Evolutionary conservation across 1,140 invertebrate species (phyloP).

Genomic region (Brachionus angularis): DNA sequence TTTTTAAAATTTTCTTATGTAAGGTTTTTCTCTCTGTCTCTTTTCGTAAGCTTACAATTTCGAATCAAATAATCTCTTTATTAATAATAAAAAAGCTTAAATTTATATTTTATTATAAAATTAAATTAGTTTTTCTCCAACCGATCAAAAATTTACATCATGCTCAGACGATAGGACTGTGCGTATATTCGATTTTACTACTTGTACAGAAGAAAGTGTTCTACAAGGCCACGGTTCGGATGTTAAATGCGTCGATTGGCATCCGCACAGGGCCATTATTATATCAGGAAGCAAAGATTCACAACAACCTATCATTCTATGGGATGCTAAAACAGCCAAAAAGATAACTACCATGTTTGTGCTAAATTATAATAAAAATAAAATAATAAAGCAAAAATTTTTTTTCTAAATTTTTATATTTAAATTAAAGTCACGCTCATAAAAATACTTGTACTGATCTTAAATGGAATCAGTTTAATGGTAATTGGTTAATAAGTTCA

Average conservation of each 20-base stretch:
- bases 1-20: too few species aligned
- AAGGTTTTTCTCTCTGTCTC: neutral
- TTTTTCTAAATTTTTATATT: neutral
- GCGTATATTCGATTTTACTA: conserved; percentile 95
- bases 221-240: conserved; percentile 95
- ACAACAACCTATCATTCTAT: conserved; percentile 97
- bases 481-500: conserved; percentile 97
- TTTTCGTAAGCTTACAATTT: conserved; percentile 53
- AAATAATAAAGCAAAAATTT: neutral
- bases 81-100: neutral
- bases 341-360: conserved; percentile 64
- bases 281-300: conserved; percentile 98
- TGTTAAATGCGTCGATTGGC: conserved; percentile 99
- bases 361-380: neutral
- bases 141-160: conserved; percentile 95
- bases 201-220: conserved; percentile 91
- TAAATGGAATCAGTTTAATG: conserved; percentile 92
- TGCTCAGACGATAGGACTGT: conserved; percentile 98
- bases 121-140: conserved; percentile 85
- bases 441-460: conserved; percentile 99
- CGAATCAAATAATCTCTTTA: conserved; percentile 43
- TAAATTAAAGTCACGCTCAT: conserved; percentile 79
- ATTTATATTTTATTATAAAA: too few species aligned
- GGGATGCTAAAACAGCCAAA: conserved; percentile 94
- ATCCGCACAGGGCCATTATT: conserved; percentile 91